These are phyloP conservation scores for Bombyx mori DNA, from an alignment of 1,140 invertebrate species.

Conservation along the genomic window DNA sequence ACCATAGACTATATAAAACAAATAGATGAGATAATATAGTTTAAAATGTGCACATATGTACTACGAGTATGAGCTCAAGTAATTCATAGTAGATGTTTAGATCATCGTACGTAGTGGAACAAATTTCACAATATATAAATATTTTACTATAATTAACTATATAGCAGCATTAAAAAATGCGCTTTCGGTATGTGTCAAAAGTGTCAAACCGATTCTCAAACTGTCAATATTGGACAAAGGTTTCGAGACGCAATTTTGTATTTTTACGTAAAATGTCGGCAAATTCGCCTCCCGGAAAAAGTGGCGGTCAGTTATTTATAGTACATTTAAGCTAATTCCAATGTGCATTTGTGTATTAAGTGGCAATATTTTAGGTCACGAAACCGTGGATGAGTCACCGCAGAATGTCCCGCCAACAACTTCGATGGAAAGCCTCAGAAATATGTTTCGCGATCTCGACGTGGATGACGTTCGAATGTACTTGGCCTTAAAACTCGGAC, in stretches of 20 bases:
- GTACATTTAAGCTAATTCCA: conserved; percentile 8
- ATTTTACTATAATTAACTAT: no score
- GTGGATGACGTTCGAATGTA: conserved; percentile 60
- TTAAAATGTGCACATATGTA: no score
- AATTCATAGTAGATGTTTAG: no score
- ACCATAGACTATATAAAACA: no score
- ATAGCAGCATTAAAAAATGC: conserved; percentile 31
- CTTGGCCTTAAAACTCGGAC: conserved; percentile 62
- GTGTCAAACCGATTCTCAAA: conserved; percentile 10
- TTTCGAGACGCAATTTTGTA: conserved; percentile 49
- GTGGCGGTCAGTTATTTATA: conserved; percentile 39
- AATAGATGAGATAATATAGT: no score
- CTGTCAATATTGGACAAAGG: conserved; percentile 50
- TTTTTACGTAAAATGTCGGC: conserved; percentile 56
- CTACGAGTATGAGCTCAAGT: no score
- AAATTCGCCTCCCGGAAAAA: conserved; percentile 56
- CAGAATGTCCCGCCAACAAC: conserved; percentile 41
- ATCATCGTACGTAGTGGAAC: no score
- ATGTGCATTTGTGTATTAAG: conserved; percentile 11
- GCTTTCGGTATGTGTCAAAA: conserved; percentile 52
- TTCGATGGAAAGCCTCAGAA: conserved; percentile 36
- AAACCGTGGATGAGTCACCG: conserved; percentile 22
- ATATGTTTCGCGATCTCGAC: conserved; percentile 52
- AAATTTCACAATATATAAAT: no score
- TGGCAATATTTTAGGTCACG: conserved; percentile 25